Evolutionary conservation across 1,140 invertebrate species (phyloP).

Genomic region (Reticulitermes speratus): DNA sequence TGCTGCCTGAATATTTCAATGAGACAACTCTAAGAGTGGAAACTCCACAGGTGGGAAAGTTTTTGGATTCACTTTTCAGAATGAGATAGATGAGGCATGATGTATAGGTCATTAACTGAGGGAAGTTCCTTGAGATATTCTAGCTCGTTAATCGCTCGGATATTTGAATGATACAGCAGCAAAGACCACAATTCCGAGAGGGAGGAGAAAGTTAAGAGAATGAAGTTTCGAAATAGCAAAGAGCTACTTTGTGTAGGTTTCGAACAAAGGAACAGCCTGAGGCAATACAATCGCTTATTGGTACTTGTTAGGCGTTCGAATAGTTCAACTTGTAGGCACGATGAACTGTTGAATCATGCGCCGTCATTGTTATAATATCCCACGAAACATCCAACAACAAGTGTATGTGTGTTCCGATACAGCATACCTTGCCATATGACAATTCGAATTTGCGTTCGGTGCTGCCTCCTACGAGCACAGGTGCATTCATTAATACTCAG

Average conservation of each 20-base stretch:
- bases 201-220: background rate
- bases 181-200: background rate
- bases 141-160: background rate
- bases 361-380: too few species aligned
- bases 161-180: background rate
- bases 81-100: background rate
- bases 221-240: constrained; percentile 3
- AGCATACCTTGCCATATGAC: too few species aligned
- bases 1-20: background rate
- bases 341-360: too few species aligned
- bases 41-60: background rate
- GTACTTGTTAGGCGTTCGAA: background rate
- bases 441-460: too few species aligned
- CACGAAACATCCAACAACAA: too few species aligned
- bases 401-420: too few species aligned
- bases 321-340: background rate
- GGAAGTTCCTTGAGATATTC: background rate
- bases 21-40: background rate
- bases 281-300: background rate
- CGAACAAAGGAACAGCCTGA: background rate
- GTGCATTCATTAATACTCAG: too few species aligned
- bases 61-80: constrained; percentile 8
- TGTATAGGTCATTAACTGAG: background rate
- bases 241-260: constrained; percentile 2
- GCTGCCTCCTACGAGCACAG: too few species aligned